Conservation (phyloP, 2,888 invertebrate genomes). For the Chouioia cunea region DNA sequence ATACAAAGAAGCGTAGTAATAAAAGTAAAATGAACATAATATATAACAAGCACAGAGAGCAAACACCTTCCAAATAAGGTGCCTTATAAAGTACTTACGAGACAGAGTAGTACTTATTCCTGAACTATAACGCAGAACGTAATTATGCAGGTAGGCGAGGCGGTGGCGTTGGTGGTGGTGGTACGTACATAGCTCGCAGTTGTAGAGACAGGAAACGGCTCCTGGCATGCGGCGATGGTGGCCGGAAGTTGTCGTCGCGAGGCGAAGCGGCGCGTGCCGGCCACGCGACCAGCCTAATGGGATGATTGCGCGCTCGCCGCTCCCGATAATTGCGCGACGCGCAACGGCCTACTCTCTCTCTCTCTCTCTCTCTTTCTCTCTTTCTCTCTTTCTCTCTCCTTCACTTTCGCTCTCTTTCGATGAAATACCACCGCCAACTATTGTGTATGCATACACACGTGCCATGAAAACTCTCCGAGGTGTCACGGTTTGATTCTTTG, state of each 20-base stretch:
- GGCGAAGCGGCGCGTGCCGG: slow-evolving; percentile 57
- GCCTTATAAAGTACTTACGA: too few species aligned
- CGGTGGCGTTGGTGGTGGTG: slow-evolving; percentile 12
- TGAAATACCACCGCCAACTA: background rate
- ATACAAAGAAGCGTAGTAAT: too few species aligned
- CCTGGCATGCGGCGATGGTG: slow-evolving; percentile 32
- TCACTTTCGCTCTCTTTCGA: background rate
- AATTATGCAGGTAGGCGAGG: slow-evolving; percentile 34
- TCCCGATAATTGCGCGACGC: slow-evolving; percentile 7
- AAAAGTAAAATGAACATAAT: too few species aligned
- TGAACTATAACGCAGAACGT: too few species aligned
- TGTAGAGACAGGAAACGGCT: slow-evolving; percentile 20
- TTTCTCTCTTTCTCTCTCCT: too few species aligned
- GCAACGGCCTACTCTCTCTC: slow-evolving; percentile 11
- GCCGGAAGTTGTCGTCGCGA: slow-evolving; percentile 60
- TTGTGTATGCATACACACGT: background rate
- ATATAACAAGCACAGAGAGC: too few species aligned
- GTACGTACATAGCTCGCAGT: background rate
- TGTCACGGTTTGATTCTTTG: background rate
- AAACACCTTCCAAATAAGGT: too few species aligned
- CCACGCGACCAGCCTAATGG: slow-evolving; percentile 60
- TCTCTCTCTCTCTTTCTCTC: too few species aligned
- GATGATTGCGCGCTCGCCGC: slow-evolving; percentile 48
- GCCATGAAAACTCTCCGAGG: background rate
- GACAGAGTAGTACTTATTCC: too few species aligned